Base-by-base conservation (phyloP, 1,140 invertebrate species). In the Micrasema minimum region DNA sequence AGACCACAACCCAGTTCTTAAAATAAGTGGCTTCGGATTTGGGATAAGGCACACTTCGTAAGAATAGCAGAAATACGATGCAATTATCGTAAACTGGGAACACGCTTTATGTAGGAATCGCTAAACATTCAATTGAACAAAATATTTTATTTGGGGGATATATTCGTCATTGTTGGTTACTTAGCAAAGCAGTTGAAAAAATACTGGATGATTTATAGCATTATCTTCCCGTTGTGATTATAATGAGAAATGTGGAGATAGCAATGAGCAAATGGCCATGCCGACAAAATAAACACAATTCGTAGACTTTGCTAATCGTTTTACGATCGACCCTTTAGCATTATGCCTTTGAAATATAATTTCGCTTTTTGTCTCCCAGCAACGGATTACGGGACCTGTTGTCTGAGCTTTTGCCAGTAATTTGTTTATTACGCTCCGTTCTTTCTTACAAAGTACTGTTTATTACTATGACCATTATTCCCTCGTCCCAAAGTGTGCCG, bases 401-500 rank as follows among this genome's bases (percentile, higher is more conserved):
- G 59, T 64, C 59, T 46, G 43, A 22, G 20, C 59, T 18, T 31
- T 46, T 14, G 43, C 43, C 14, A 7, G 59, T 64, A 64, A 64
- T 64, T 64, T 64, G 59, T 64, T 64, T 64, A 64, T 64, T 64
- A 20, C 59, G 26, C 45, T 31, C 11, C 43, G 59, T 64, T 26
- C 23, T 22, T 31, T 18, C n/a, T 23, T 64, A 48, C 43, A 64
- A 64, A 64, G 59, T 64, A 22, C 41, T 46, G 59, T 64, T 64
- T 64, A 64, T 64, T 64, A 64, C 59, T 35, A 23, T 46, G 22
- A 46, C 12, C 12, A 26, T 38, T 20, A 20, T 61, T 31, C 31
- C 6, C 57, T 9, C 20, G 57, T 61, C 45, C 12, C 16, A 46
- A 64, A 64, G 41, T 46, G 59, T 64, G 59, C 59, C 59, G 59